phyloP scores from a whole-genome alignment of 2,113 vertebrate species.

The Pungitius pungitius region DNA sequence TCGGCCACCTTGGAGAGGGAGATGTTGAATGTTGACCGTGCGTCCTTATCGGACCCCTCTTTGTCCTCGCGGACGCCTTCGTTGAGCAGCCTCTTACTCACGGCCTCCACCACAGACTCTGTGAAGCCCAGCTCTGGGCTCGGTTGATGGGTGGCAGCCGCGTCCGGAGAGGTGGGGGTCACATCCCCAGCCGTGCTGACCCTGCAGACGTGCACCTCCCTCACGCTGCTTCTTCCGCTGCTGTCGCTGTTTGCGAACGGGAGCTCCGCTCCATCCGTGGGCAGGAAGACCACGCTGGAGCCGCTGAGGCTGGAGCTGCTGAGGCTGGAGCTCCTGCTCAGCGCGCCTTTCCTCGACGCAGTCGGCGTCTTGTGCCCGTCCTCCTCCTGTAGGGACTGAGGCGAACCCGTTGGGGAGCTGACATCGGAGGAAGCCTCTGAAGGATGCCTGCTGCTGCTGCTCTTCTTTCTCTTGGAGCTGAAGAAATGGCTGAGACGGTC shows the following conservation, averaged over 20 bases:
- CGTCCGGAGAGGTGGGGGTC: conserved; percentile 25
- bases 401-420: neutral
- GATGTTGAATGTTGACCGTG: conserved; percentile 30
- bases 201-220: conserved; percentile 53
- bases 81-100: conserved; percentile 72
- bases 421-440: conserved; percentile 45
- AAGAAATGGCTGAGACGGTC: conserved; percentile 75
- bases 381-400: conserved; percentile 22
- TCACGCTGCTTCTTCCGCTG: conserved; percentile 73
- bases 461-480: conserved; percentile 60
- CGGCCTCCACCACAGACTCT: conserved; percentile 69
- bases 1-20: conserved; percentile 33
- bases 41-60: neutral
- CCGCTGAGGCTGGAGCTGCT: conserved; percentile 45
- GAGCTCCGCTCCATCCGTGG: conserved; percentile 39
- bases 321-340: conserved; percentile 55
- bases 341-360: conserved; percentile 23
- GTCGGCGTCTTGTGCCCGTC: conserved; percentile 49
- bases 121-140: conserved; percentile 36
- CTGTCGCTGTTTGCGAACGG: conserved; percentile 78
- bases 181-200: conserved; percentile 44
- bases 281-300: conserved; percentile 48
- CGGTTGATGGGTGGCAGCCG: neutral
- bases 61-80: conserved; percentile 35
- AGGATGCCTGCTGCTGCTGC: conserved; percentile 26